A percentile compares a stretch with the other conserved stretches of the same genome.
Evolutionary conservation across 1,140 invertebrate species (phyloP).

Genomic region (Trigoniulus corallinus): DNA sequence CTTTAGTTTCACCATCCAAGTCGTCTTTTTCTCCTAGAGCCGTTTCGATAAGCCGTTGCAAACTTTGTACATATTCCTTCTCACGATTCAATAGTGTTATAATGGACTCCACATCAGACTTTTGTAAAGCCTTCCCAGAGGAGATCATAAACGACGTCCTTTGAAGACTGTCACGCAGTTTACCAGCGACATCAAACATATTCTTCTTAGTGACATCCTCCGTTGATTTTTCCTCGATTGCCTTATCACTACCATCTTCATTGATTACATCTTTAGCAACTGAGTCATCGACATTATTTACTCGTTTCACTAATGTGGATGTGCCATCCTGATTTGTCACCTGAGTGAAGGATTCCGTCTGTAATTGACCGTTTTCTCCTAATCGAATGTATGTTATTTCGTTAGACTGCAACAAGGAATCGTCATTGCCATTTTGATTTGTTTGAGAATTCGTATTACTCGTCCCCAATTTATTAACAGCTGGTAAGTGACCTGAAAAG

Average conservation of each 20-base stretch:
- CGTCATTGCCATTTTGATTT: no score
- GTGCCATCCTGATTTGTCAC: not conserved
- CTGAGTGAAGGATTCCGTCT: not conserved
- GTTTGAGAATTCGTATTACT: no score
- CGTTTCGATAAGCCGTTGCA: constrained; percentile 6
- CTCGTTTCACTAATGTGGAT: not conserved
- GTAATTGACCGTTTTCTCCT: not conserved
- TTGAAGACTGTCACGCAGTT: not conserved
- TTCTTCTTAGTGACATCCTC: not conserved
- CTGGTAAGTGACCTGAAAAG: no score
- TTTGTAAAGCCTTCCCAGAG: not conserved
- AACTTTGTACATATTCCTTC: constrained; percentile 5
- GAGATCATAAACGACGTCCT: not conserved
- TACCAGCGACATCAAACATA: not conserved
- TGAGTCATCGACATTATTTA: not conserved
- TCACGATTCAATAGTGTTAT: not conserved
- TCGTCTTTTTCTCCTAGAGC: constrained; percentile 5
- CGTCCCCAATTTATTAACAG: no score
- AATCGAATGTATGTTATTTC: not conserved
- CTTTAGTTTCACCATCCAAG: constrained; percentile 1
- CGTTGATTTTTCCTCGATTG: not conserved
- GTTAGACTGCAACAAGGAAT: no score
- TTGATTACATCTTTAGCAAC: not conserved
- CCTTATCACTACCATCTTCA: not conserved
- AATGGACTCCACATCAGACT: not conserved